Evolutionary conservation across 2,113 vertebrate species (phyloP).

Genomic region (Pyrgilauda ruficollis): DNA sequence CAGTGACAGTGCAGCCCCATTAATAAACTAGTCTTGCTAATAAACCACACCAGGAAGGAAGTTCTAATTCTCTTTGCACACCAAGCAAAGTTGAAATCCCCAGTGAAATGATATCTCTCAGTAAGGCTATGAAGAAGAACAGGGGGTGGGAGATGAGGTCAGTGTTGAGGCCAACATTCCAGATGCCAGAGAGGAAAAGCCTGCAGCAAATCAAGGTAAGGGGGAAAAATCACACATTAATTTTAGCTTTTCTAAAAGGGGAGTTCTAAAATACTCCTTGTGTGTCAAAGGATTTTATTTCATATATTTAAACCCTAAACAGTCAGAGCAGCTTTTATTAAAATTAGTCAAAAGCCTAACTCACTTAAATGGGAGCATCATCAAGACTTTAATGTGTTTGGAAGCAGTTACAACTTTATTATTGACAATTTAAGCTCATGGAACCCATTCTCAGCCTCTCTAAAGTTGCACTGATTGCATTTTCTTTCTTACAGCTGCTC

Average conservation of each 20-base stretch:
- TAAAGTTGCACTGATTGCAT: slow-evolving; percentile 40
- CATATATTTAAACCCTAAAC: background rate
- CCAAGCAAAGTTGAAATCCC: background rate
- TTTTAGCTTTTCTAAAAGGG: background rate
- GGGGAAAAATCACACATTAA: fast-evolving
- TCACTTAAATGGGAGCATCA: slow-evolving; percentile 22
- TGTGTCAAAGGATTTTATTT: background rate
- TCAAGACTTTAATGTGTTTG: slow-evolving; percentile 15
- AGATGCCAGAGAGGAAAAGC: background rate
- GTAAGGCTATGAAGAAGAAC: background rate
- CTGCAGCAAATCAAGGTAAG: background rate
- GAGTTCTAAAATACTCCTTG: background rate
- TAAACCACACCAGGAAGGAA: background rate
- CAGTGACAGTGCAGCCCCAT: background rate
- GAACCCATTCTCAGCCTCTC: slow-evolving; percentile 26
- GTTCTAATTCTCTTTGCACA: background rate
- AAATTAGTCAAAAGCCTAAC: background rate
- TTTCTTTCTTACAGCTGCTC: slow-evolving; percentile 44
- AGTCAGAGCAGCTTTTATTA: slow-evolving; percentile 21
- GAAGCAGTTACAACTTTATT: slow-evolving; percentile 47
- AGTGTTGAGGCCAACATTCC: fast-evolving
- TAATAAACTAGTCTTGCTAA: background rate
- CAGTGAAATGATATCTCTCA: background rate
- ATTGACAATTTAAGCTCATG: slow-evolving; percentile 21
- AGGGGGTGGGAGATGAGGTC: background rate